Evolutionary conservation across 1,140 invertebrate genomes (phyloP).

Genomic region (Euura saliciscinereae): DNA sequence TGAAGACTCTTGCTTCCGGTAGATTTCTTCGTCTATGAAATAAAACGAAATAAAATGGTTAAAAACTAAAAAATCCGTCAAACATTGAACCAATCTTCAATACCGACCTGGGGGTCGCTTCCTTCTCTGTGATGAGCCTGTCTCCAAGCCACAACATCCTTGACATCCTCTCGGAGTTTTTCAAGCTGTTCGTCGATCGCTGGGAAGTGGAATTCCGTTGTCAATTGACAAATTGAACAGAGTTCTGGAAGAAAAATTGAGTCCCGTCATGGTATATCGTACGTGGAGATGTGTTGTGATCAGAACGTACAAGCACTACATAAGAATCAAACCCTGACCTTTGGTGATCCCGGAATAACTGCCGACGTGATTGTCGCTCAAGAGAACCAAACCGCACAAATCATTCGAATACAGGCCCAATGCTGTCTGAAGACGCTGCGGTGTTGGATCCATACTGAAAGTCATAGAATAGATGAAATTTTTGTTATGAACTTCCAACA

Average conservation of each 20-base stretch:
- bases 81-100: not conserved
- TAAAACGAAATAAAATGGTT: not conserved
- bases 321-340: slow-evolving; percentile 55
- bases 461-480: slow-evolving; percentile 20
- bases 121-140: slow-evolving; percentile 53
- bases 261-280: not conserved
- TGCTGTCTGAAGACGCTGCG: slow-evolving; percentile 89
- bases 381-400: slow-evolving; percentile 84
- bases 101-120: slow-evolving; percentile 46
- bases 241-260: slow-evolving; percentile 58
- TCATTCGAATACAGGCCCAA: slow-evolving; percentile 92
- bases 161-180: slow-evolving; percentile 68
- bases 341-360: slow-evolving; percentile 75
- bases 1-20: slow-evolving; percentile 65
- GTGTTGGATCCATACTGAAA: slow-evolving; percentile 65
- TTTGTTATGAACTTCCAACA: slow-evolving; percentile 13
- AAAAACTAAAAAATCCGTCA: slow-evolving; percentile 3
- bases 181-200: slow-evolving; percentile 86
- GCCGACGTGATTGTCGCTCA: slow-evolving; percentile 80
- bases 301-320: not conserved
- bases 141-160: slow-evolving; percentile 61
- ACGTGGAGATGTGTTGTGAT: not conserved
- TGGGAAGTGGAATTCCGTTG: slow-evolving; percentile 90
- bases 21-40: slow-evolving; percentile 46
- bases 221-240: slow-evolving; percentile 66